These are phyloP conservation scores for Ptychochromis oligacanthus DNA, from an alignment of 2,113 vertebrate species.

Conservation along the genomic window DNA sequence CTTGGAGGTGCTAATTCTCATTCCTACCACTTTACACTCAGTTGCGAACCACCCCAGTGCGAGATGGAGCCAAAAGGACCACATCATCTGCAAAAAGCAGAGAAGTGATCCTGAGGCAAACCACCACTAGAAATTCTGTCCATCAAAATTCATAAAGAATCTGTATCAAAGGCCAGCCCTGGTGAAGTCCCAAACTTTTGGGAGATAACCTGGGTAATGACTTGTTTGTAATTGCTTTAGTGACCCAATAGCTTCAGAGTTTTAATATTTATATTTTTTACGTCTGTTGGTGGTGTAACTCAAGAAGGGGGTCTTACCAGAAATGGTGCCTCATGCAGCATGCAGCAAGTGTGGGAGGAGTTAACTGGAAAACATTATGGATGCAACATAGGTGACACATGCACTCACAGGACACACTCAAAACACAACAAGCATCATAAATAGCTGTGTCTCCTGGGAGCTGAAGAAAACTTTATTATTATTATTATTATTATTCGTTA, in stretches of 20 bases:
- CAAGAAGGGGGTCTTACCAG: constrained; percentile 87
- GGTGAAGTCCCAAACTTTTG: not conserved
- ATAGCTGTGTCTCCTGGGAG: constrained; percentile 25
- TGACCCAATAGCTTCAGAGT: not conserved
- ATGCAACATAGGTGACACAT: constrained; percentile 81
- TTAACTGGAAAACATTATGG: constrained; percentile 98
- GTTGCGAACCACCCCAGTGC: not conserved
- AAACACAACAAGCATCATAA: constrained; percentile 54
- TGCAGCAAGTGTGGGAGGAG: constrained; percentile 92
- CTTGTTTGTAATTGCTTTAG: not conserved
- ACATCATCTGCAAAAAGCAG: not conserved
- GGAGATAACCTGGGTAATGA: not conserved
- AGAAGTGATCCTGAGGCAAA: not conserved
- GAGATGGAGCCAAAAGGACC: not conserved
- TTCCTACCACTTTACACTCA: not conserved
- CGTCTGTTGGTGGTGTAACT: constrained; percentile 30
- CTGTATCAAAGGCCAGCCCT: not conserved
- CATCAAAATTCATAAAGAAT: not conserved
- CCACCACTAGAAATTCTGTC: no score
- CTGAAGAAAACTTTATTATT: constrained; percentile 34
- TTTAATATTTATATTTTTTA: not conserved
- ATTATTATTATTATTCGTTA: not conserved
- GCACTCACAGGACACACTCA: constrained; percentile 60
- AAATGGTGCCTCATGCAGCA: constrained; percentile 91
- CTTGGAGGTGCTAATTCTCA: not conserved